Percentiles rank a stretch among this genome's conserved stretches.
These are phyloP conservation scores for Lutjanus argentimaculatus DNA, from an alignment of 2,797 vertebrate species.

Conservation along the genomic window DNA sequence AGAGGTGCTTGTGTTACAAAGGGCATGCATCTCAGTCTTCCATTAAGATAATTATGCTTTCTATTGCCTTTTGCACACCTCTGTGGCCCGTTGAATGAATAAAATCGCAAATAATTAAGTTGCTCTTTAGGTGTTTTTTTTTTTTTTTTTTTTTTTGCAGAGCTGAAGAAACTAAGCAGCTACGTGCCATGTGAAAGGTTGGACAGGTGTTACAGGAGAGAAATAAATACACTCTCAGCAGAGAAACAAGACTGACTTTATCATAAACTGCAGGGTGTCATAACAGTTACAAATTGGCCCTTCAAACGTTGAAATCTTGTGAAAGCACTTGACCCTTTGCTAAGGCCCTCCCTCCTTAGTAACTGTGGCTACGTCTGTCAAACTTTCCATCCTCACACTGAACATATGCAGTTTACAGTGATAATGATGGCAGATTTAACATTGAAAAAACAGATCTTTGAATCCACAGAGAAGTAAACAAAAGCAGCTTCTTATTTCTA, in stretches of 20 bases:
- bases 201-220: conserved; percentile 39
- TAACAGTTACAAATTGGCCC: conserved; percentile 8
- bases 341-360: too few species aligned
- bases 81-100: conserved; percentile 76
- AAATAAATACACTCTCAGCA: conserved; percentile 25
- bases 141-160: conserved; percentile 17
- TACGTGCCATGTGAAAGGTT: conserved; percentile 26
- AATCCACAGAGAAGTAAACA: too few species aligned
- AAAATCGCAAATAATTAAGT: conserved; percentile 83
- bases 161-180: conserved; percentile 58
- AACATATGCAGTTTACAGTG: too few species aligned
- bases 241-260: conserved; percentile 13
- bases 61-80: conserved; percentile 79
- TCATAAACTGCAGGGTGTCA: conserved; percentile 37
- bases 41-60: conserved; percentile 86
- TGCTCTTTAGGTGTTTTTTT: conserved; percentile 67
- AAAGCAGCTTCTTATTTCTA: too few species aligned
- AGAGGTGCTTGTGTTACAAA: conserved; percentile 87
- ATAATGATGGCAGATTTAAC: too few species aligned
- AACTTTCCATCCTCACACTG: too few species aligned
- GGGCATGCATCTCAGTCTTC: conserved; percentile 83
- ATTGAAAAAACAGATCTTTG: too few species aligned
- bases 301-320: conserved; percentile 27
- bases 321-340: not conserved
- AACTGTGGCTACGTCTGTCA: too few species aligned